phyloP scores from a whole-genome alignment of 2,888 invertebrate species.

The Euplexia lucipara region DNA sequence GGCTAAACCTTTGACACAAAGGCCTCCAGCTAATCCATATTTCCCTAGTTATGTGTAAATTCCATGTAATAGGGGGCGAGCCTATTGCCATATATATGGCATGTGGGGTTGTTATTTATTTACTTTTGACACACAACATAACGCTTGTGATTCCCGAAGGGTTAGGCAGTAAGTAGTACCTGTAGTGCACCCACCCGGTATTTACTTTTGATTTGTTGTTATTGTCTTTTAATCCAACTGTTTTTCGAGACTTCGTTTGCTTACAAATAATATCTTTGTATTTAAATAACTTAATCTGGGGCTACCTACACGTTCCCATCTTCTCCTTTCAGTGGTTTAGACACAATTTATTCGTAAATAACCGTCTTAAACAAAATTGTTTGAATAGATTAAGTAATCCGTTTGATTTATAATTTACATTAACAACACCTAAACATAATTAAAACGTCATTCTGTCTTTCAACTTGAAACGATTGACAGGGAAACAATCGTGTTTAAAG shows the following conservation, averaged over 20 bases:
- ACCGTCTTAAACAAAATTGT: neutral
- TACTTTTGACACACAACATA: too few species aligned
- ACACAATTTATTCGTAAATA: too few species aligned
- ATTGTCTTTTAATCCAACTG: neutral
- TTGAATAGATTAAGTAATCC: neutral
- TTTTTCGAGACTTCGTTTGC: neutral
- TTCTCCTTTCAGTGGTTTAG: neutral
- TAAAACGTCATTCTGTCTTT: slow-evolving; percentile 24
- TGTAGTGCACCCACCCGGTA: too few species aligned
- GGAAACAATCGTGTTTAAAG: slow-evolving; percentile 11
- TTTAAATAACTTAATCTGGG: neutral
- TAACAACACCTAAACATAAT: slow-evolving; percentile 11
- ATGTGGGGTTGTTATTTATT: neutral
- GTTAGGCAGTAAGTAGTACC: too few species aligned
- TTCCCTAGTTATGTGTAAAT: too few species aligned
- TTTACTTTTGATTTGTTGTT: too few species aligned
- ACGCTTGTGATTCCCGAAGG: too few species aligned
- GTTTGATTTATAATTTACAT: neutral
- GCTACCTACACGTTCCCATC: neutral
- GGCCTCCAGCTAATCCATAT: too few species aligned
- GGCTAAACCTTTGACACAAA: too few species aligned
- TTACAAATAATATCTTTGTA: neutral
- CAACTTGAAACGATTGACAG: slow-evolving; percentile 6
- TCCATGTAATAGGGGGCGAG: too few species aligned
- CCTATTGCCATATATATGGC: too few species aligned